These are phyloP conservation scores for Eulemur macaco DNA, from an alignment of 2,113 vertebrate genomes.

Conservation along the genomic window DNA sequence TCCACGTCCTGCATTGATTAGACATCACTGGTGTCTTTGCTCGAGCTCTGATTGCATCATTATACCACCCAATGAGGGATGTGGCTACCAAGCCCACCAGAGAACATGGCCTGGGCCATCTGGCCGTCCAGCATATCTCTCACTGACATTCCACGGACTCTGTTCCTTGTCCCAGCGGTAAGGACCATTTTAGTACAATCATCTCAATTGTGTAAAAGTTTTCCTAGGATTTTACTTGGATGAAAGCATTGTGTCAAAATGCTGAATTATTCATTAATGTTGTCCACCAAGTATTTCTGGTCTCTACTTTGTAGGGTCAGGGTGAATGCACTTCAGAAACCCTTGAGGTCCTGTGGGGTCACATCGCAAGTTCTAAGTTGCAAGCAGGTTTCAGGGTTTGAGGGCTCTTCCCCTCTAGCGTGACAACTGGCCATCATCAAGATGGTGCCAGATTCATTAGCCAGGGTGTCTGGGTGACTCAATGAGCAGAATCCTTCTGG, in stretches of 20 bases:
- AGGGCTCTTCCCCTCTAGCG: not conserved
- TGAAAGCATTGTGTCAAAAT: not conserved
- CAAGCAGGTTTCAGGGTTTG: not conserved
- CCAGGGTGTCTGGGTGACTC: not conserved
- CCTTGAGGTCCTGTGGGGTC: rapidly evolving
- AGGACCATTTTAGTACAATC: not conserved
- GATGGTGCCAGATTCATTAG: not conserved
- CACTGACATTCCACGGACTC: no score
- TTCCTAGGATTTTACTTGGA: not conserved
- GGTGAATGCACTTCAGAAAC: not conserved
- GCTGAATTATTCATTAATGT: not conserved
- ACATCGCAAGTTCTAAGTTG: not conserved
- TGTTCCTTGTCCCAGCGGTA: not conserved
- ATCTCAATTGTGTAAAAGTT: not conserved
- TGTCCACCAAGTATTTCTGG: not conserved
- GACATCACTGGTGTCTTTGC: not conserved
- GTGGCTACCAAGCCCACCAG: not conserved
- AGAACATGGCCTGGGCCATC: not conserved
- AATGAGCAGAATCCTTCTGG: not conserved
- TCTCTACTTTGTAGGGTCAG: rapidly evolving
- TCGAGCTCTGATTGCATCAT: slow-evolving; percentile 2
- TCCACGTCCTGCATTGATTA: slow-evolving; percentile 43
- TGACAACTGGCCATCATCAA: not conserved
- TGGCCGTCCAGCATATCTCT: rapidly evolving
- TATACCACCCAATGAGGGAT: not conserved